phyloP scores from a whole-genome alignment of 2,113 vertebrate species.

The Marmota flaviventris region DNA sequence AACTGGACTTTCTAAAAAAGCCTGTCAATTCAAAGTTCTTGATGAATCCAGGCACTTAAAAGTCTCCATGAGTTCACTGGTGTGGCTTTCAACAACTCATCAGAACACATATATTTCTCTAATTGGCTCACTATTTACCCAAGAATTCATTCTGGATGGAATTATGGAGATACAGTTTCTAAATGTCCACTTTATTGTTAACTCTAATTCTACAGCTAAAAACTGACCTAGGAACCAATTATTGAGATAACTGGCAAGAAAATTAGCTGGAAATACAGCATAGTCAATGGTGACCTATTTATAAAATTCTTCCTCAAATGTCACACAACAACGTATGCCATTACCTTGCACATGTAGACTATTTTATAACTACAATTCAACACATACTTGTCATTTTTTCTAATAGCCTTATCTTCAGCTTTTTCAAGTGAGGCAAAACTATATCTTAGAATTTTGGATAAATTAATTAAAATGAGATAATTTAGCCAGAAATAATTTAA shows the following conservation, averaged over 20 bases:
- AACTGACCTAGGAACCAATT: constrained; percentile 77
- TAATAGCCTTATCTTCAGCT: neutral
- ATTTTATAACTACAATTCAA: constrained; percentile 59
- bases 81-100: constrained; percentile 43
- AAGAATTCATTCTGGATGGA: constrained; percentile 65
- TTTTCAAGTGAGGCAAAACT: constrained; percentile 43
- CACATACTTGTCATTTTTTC: neutral
- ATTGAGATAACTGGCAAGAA: constrained; percentile 78
- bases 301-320: constrained; percentile 78
- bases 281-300: constrained; percentile 72
- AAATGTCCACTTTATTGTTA: constrained; percentile 80
- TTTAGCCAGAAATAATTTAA: constrained; percentile 38
- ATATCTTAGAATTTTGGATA: constrained; percentile 3
- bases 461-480: constrained; percentile 62
- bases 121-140: constrained; percentile 79
- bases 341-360: constrained; percentile 35
- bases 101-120: constrained; percentile 62
- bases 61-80: neutral
- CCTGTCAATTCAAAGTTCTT: constrained; percentile 61
- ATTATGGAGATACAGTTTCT: constrained; percentile 66
- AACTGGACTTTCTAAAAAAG: constrained; percentile 52
- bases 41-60: constrained; percentile 59
- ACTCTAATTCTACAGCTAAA: constrained; percentile 62
- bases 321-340: constrained; percentile 69
- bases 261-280: constrained; percentile 70